Evolutionary conservation across 1,140 invertebrate species (phyloP).

Genomic region (Aphidius gifuensis): DNA sequence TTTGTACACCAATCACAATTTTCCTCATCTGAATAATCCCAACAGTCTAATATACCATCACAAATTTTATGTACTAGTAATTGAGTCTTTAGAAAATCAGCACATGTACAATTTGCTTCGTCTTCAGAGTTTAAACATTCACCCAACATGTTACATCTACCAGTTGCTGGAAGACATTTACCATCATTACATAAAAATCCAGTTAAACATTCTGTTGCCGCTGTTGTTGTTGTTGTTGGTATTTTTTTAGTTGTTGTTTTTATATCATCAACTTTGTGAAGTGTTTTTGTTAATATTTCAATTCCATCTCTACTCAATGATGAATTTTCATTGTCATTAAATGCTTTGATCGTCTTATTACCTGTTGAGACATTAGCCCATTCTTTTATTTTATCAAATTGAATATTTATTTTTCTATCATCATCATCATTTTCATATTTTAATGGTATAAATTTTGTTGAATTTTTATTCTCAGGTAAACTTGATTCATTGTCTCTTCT

Average conservation of each 20-base stretch:
- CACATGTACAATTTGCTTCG: conserved; percentile 72
- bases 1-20: conserved; percentile 76
- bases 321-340: conserved; percentile 48
- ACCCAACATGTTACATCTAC: conserved; percentile 70
- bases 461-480: conserved; percentile 21
- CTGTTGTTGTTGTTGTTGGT: conserved; percentile 37
- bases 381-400: conserved; percentile 43
- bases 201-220: conserved; percentile 35
- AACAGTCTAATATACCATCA: conserved; percentile 75
- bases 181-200: conserved; percentile 61
- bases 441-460: conserved; percentile 3
- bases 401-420: neutral
- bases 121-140: conserved; percentile 73
- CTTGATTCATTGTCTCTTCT: conserved; percentile 28
- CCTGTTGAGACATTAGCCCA: conserved; percentile 38
- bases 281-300: conserved; percentile 64
- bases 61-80: conserved; percentile 73
- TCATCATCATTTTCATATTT: neutral
- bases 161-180: conserved; percentile 64
- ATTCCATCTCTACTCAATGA: conserved; percentile 64
- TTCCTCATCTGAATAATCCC: conserved; percentile 77
- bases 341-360: conserved; percentile 27
- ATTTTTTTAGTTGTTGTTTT: conserved; percentile 31
- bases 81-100: conserved; percentile 70
- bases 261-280: conserved; percentile 56